phyloP scores from a whole-genome alignment of 1,140 invertebrate species.

The Nymphalis io region DNA sequence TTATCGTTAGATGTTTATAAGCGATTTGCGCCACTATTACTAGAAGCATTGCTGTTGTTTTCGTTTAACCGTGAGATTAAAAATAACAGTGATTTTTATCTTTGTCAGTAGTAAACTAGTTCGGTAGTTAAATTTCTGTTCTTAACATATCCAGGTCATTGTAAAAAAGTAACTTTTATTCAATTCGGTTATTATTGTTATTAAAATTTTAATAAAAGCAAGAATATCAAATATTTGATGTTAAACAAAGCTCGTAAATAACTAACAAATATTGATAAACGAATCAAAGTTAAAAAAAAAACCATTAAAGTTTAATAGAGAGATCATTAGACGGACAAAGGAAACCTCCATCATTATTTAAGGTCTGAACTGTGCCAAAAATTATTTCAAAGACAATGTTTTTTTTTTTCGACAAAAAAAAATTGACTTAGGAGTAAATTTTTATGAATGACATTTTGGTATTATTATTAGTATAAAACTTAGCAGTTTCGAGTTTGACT shows the following conservation, averaged over 20 bases:
- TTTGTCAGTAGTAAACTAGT: conserved; percentile 22
- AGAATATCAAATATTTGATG: no score
- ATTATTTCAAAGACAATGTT: background rate
- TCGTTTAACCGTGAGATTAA: background rate
- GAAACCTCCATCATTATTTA: conserved; percentile 3
- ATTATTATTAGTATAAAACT: no score
- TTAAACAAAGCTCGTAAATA: background rate
- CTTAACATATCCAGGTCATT: background rate
- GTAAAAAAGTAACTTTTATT: background rate
- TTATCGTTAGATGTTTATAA: background rate
- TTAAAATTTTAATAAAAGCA: background rate
- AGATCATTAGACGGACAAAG: conserved; percentile 12
- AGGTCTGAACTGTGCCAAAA: background rate
- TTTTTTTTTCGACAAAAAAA: no score
- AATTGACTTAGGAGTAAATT: no score
- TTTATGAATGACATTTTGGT: no score
- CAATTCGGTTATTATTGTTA: background rate
- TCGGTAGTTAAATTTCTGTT: conserved; percentile 19
- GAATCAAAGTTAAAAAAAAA: conserved; percentile 15
- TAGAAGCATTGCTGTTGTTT: background rate
- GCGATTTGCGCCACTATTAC: background rate
- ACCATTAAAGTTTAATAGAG: conserved; percentile 18
- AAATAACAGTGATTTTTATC: conserved; percentile 2
- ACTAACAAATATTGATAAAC: conserved; percentile 7
- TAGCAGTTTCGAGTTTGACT: no score